Evolutionary conservation across 2,797 vertebrate species (phyloP).

Genomic region (Kryptolebias ocellatus): DNA sequence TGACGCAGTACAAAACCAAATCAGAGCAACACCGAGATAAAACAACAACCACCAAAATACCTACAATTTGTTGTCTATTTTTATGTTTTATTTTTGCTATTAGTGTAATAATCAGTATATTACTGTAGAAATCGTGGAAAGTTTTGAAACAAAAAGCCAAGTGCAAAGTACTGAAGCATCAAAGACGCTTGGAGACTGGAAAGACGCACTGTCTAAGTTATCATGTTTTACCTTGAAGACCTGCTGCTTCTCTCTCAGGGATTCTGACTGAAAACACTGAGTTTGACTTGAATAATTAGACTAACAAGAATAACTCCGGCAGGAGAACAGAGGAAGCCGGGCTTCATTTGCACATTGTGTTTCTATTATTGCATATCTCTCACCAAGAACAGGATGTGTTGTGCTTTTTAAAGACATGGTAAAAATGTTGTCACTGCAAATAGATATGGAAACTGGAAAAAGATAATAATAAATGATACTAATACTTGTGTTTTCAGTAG

Average conservation of each 20-base stretch:
- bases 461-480: not conserved
- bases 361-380: slow-evolving; percentile 3
- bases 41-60: too few species aligned
- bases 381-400: not conserved
- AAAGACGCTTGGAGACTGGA: not conserved
- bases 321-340: slow-evolving; percentile 9
- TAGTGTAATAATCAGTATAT: not conserved
- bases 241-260: not conserved
- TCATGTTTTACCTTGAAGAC: slow-evolving; percentile 3
- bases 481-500: slow-evolving; percentile 3
- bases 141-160: not conserved
- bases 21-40: too few species aligned
- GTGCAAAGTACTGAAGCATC: not conserved
- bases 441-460: not conserved
- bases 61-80: not conserved
- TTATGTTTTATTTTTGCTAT: not conserved
- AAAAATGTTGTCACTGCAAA: not conserved
- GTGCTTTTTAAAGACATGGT: not conserved
- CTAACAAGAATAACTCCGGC: slow-evolving; percentile 9
- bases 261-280: slow-evolving; percentile 5
- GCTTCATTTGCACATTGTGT: slow-evolving; percentile 5
- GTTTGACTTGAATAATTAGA: slow-evolving; percentile 15
- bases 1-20: too few species aligned
- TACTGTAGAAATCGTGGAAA: not conserved
- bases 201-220: not conserved